phyloP scores from a whole-genome alignment of 1,140 invertebrate species.

The Sarcophaga peregrina region DNA sequence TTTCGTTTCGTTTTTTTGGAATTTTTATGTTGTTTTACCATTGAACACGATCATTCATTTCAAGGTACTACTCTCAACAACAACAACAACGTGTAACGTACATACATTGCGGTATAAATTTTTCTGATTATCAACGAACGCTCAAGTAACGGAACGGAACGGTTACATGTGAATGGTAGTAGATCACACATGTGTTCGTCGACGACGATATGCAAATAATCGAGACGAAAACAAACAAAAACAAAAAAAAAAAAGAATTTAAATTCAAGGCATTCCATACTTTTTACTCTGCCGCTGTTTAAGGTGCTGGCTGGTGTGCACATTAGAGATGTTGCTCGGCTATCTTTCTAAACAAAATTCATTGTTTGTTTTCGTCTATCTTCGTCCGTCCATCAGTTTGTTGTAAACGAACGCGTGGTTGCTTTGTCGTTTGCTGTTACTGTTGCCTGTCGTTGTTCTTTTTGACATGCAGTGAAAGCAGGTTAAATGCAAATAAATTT shows the following conservation, averaged over 20 bases:
- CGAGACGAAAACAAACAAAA: too few species aligned
- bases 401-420: conserved; percentile 12
- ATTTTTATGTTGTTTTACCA: not conserved
- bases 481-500: conserved; percentile 13
- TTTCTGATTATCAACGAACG: not conserved
- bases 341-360: not conserved
- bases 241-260: not conserved
- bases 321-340: not conserved
- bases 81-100: too few species aligned
- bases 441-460: not conserved
- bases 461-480: conserved; percentile 14
- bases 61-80: not conserved
- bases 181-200: too few species aligned
- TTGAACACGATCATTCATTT: conserved; percentile 19
- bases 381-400: not conserved
- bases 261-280: not conserved
- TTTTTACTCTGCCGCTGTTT: too few species aligned
- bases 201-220: too few species aligned
- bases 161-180: not conserved
- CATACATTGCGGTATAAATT: not conserved
- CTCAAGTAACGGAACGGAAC: not conserved
- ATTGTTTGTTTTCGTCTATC: not conserved
- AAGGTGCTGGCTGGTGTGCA: not conserved
- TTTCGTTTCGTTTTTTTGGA: too few species aligned
- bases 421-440: not conserved